phyloP scores from a whole-genome alignment of 2,797 vertebrate species.

The Pelochelys cantorii region DNA sequence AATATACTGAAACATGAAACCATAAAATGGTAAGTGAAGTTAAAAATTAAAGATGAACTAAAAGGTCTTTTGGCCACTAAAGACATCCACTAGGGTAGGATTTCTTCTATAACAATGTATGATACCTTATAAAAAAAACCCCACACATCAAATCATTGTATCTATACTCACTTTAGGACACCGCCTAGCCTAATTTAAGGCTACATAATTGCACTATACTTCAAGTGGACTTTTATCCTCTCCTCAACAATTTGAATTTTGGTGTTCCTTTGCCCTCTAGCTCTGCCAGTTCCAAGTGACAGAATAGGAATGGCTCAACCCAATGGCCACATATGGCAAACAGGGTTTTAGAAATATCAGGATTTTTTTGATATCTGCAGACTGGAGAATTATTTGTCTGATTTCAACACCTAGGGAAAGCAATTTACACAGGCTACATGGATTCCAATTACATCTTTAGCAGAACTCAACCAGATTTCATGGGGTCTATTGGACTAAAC shows the following conservation, averaged over 20 bases:
- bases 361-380: constrained; percentile 23
- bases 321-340: constrained; percentile 60
- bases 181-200: background rate
- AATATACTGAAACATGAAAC: background rate
- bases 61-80: background rate
- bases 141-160: background rate
- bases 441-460: background rate
- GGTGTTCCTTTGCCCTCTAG: constrained; percentile 33
- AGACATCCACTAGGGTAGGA: background rate
- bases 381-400: background rate
- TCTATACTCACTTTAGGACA: accelerated
- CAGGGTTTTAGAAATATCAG: background rate
- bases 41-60: background rate
- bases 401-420: background rate
- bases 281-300: background rate
- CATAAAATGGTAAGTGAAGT: background rate
- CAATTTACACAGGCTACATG: background rate
- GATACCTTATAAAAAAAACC: accelerated
- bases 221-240: background rate
- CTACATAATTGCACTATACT: accelerated
- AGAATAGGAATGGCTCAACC: background rate
- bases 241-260: background rate
- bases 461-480: background rate
- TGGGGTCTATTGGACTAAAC: background rate
- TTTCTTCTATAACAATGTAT: accelerated